Base-by-base conservation (phyloP, 2,888 invertebrate species). In the Standfussiana lucernea region DNA sequence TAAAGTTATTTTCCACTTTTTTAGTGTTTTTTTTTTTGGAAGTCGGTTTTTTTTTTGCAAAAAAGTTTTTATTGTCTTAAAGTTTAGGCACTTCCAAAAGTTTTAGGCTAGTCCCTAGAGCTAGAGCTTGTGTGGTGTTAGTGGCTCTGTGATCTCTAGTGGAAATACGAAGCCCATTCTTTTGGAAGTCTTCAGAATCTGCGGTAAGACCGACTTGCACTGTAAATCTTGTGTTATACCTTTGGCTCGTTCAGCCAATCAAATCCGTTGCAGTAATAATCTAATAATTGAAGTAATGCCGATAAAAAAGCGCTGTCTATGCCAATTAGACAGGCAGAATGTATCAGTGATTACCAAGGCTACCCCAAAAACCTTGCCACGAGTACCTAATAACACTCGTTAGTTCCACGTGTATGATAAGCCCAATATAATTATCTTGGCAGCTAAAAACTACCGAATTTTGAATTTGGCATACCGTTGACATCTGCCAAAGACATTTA, bases 351-450 rank as follows among this genome's bases (percentile, higher is more conserved):
- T 28, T 56, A 28, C 28, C 18, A 32, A 59, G 59, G 59, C 32
- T 18, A 59, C 32, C 18, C 18, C 7, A 32, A 59, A 59, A 59
- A 59, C 59, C 59, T 59, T 32, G 59, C 8, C 8, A 32, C 59
- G 59, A 56, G 56, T 56, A 56, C 50, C 7, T 7, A 28, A 66
- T 28, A 28, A 47, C 21, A 67, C 28, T 50, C 32, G n/a, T 35
- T 35, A 35, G 40, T 64, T 75, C 28, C 45, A 66, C 76, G 45
- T 59, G 45, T 40, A 56, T 10, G 40, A 72, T 18, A 37, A 61
- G 24, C 66, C 66, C 65, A 77, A 61, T 66, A 47, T 47, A n/a
- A n/a, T n/a, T n/a, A 59, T 66, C 59, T 76, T 66, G 77, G 65
- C 76, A 65, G 40, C 65, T 24, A 59, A 42, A 66, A 40, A 28